Evolutionary conservation across 2,888 invertebrate genomes (phyloP), one percentile per base, ranked within the genome.

Genomic region (Eristalinus sepulchralis): DNA sequence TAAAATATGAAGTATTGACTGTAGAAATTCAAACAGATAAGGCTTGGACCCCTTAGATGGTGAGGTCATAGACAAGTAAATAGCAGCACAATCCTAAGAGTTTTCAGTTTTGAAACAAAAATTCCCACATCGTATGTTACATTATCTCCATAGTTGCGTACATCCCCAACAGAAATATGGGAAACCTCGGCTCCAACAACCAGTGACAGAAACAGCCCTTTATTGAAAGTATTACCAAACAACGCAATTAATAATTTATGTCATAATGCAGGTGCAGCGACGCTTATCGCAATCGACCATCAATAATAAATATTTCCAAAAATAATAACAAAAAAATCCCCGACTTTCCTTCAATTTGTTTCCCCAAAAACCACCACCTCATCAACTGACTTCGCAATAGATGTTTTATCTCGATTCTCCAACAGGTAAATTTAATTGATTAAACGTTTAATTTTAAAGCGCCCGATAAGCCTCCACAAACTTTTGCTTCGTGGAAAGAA

Each of bases 241-340:
- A 3, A 17, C 47, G 47, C 47, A 47, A 17, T 8, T 47, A 47
- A 47, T 47, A 47, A 47, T 47, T 17, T 47, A 47, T 47, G n/a
- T 47, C 47, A 47, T 47, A 47, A 47, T n/a, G 17, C 47, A 47
- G 17, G 47, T 47, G 47, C 47, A 47, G 17, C 47, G 17, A 8
- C 2, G 62, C 39, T 75, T 66, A 75, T 75, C 75, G 57, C 20
- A 24, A n/a, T n/a, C 39, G 60, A 31, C 39, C 9, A 27, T 59
- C 57, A 64, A 55, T 11, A 57, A 39, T n/a, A 75, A 57, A 27
- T n/a, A 27, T 13, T 33, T 33, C 20, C 33, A 10, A 67, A 31
- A 67, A 10, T 31, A 47, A 47, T 17, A 47, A 39, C 24, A 27
- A 27, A 39, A 27, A 27, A 39, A 39, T n/a, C 75, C 36, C 66